phyloP scores from a whole-genome alignment of 2,113 vertebrate genomes.

The Vicugna pacos region DNA sequence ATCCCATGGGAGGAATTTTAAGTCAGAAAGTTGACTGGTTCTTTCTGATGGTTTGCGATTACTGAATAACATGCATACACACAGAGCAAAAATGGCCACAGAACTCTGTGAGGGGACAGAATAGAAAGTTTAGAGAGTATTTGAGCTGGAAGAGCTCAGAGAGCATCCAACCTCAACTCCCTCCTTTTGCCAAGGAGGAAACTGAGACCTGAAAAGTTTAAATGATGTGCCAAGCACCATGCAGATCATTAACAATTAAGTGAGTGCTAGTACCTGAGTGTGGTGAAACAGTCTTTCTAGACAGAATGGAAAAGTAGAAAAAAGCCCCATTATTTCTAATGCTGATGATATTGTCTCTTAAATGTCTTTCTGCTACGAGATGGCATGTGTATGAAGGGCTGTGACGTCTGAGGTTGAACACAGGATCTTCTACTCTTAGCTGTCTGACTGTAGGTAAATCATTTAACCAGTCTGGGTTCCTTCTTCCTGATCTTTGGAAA shows the following conservation, averaged over 20 bases:
- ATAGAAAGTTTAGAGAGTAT: neutral
- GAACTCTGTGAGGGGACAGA: neutral
- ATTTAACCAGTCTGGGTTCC: neutral
- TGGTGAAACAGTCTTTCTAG: neutral
- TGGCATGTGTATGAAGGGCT: neutral
- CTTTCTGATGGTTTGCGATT: constrained; percentile 1
- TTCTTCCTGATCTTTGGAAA: neutral
- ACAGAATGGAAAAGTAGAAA: neutral
- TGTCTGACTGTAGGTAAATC: neutral
- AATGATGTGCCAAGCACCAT: neutral
- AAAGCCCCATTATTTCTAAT: neutral
- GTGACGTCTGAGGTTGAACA: neutral
- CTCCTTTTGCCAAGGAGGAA: neutral
- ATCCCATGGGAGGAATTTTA: neutral
- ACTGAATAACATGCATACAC: neutral
- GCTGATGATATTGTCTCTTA: neutral
- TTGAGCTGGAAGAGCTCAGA: neutral
- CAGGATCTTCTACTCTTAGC: neutral
- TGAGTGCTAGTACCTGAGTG: neutral
- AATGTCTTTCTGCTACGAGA: neutral
- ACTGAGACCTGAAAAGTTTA: neutral
- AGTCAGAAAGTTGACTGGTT: neutral
- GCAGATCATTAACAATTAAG: neutral
- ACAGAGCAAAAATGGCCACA: neutral
- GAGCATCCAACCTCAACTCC: too few species aligned